Percentiles rank a stretch among this genome's conserved stretches.
Evolutionary conservation across 2,113 vertebrate species (phyloP).

Genomic region (Paradisaea rubra): DNA sequence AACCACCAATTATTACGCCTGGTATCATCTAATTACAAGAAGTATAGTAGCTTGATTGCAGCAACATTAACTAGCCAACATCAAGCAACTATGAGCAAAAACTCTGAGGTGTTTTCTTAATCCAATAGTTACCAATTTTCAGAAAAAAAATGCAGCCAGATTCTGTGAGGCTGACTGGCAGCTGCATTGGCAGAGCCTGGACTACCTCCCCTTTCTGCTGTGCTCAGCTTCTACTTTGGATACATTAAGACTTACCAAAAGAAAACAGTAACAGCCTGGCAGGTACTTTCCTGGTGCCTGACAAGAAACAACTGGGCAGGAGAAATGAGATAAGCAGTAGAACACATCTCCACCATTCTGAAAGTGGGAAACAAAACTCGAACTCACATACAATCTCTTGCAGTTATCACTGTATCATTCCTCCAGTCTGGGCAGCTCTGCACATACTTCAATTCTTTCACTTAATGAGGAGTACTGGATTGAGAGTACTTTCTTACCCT

Average conservation of each 20-base stretch:
- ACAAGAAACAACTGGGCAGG: neutral
- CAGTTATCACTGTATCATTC: neutral
- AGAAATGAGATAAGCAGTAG: neutral
- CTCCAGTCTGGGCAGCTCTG: neutral
- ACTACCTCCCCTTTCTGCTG: neutral
- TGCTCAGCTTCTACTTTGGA: neutral
- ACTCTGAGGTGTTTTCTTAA: neutral
- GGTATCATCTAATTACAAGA: neutral
- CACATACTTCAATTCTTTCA: neutral
- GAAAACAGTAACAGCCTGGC: neutral
- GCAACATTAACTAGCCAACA: neutral
- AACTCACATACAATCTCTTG: neutral
- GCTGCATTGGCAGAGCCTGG: neutral
- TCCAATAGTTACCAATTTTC: neutral
- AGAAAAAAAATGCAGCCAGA: neutral
- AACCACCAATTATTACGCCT: neutral
- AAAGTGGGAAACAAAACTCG: neutral
- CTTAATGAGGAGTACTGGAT: neutral
- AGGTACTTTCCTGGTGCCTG: neutral
- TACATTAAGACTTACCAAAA: neutral
- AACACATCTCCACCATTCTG: neutral
- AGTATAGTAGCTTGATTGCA: neutral
- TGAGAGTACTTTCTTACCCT: neutral
- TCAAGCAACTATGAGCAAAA: neutral
- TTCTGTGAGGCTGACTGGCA: neutral